Evolutionary conservation across 2,113 vertebrate genomes (phyloP), one percentile per base, ranked within the genome.

Genomic region (Phylloscopus trochiloides): DNA sequence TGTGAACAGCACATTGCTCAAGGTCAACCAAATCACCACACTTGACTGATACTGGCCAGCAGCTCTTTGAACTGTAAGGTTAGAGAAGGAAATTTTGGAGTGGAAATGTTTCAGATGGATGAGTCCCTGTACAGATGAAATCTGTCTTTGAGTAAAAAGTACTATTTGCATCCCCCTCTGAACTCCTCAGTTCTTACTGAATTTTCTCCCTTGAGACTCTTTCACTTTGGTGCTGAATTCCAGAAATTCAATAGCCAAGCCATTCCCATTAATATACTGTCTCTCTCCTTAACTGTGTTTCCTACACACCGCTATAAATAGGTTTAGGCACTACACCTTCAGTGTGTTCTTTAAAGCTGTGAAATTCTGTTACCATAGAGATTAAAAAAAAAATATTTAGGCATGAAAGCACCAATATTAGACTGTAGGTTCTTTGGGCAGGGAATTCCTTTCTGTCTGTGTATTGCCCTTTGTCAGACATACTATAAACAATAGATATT

Each of bases 301-400:
- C 97, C 96, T 98, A 97, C 97, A 98, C 92, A 92, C 96, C 32
- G 96, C 95, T 98, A 98, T 98, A 98, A 98, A 98, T 98, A 98
- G 97, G 96, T 93, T 92, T 86, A 94, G 91, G 86, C 93, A 94
- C 97, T 97, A 97, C 80, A 94, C 40, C 93, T 91, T 57, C 92
- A 77, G 93, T 96, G 63, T 97, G 95, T 97, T 98, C 97, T 97
- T 98, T 97, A 86, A 98, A 97, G 87, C 90, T 97, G 96, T 97
- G 96, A 96, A 94, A 97, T 97, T 96, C 90, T 92, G 97, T 98
- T 98, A 94, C 97, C 97, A 97, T 97, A 97, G 98, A 96, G 94
- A 96, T 34, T 34, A 34, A 34, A 34, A 34, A 34, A 38, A 81
- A 87, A 78, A 77, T 79, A 95, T 73, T 95, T 96, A 97, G 63